Evolutionary conservation across 1,140 invertebrate species (phyloP).

Genomic region (Stegodyphus dumicola): DNA sequence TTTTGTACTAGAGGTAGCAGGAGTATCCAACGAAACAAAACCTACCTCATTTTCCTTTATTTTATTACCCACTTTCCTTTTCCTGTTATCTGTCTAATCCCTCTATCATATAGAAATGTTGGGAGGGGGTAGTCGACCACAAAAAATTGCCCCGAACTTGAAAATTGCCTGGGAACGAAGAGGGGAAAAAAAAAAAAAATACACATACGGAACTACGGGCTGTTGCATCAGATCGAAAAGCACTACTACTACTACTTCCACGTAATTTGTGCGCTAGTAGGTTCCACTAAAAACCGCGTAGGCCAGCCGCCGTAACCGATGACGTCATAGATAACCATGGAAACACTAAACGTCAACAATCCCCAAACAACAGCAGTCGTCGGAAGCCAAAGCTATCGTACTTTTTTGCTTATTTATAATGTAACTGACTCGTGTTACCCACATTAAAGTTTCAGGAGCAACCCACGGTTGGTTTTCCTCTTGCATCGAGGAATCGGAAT

Average conservation of each 20-base stretch:
- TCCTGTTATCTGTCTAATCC: no score
- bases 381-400: no score
- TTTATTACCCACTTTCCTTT: no score
- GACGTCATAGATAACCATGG: slow-evolving; percentile 55
- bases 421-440: background rate
- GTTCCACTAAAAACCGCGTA: slow-evolving; percentile 1
- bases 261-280: background rate
- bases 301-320: slow-evolving; percentile 44
- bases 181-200: background rate
- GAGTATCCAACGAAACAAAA: no score
- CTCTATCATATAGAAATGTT: background rate
- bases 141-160: background rate
- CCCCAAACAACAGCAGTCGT: slow-evolving; percentile 42
- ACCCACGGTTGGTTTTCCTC: no score
- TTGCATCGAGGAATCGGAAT: no score
- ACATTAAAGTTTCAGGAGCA: slow-evolving; percentile 43
- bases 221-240: slow-evolving; percentile 28
- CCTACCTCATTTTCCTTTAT: no score
- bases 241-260: slow-evolving; percentile 14
- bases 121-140: background rate
- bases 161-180: background rate
- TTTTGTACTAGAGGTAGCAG: no score
- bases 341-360: slow-evolving; percentile 50
- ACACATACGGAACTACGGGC: slow-evolving; percentile 38
- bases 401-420: no score